phyloP scores from a whole-genome alignment of 2,797 vertebrate species.

The Euthynnus affinis region DNA sequence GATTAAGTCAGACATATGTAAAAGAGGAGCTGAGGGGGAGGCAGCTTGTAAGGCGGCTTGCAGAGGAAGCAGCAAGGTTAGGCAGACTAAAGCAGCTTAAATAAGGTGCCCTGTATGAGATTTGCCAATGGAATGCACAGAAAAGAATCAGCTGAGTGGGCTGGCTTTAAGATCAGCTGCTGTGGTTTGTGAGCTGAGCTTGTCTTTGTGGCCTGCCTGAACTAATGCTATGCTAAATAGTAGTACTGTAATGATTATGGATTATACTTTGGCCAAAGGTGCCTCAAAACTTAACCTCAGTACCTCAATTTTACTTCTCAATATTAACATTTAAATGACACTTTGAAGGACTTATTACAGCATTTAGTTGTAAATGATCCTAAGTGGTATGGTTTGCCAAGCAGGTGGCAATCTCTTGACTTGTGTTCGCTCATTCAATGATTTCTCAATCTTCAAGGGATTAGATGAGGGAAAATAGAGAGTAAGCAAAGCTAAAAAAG shows the following conservation, averaged over 20 bases:
- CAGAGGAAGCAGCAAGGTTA: no score
- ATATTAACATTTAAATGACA: not conserved
- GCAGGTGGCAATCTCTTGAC: slow-evolving; percentile 3
- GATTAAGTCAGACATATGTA: no score
- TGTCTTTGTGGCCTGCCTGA: no score
- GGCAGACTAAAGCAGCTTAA: no score
- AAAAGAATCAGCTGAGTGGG: no score
- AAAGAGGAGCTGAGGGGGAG: no score
- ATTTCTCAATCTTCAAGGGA: slow-evolving; percentile 43
- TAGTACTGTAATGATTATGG: slow-evolving; percentile 17
- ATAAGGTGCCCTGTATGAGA: no score
- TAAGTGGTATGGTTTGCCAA: slow-evolving; percentile 12
- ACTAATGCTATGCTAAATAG: not conserved
- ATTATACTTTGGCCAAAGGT: not conserved
- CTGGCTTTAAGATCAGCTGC: no score
- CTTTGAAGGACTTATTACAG: not conserved
- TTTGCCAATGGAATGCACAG: no score
- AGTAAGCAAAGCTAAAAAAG: slow-evolving; percentile 10
- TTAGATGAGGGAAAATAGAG: slow-evolving; percentile 34
- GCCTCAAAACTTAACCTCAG: not conserved
- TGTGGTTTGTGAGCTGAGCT: no score
- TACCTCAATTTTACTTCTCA: not conserved
- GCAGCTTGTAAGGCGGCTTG: no score
- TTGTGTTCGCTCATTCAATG: not conserved
- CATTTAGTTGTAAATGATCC: slow-evolving; percentile 8